A percentile compares a stretch with the other conserved stretches of the same genome.
These are phyloP conservation scores for Phyllotis vaccarum DNA, from an alignment of 2,797 vertebrate species.

Conservation along the genomic window DNA sequence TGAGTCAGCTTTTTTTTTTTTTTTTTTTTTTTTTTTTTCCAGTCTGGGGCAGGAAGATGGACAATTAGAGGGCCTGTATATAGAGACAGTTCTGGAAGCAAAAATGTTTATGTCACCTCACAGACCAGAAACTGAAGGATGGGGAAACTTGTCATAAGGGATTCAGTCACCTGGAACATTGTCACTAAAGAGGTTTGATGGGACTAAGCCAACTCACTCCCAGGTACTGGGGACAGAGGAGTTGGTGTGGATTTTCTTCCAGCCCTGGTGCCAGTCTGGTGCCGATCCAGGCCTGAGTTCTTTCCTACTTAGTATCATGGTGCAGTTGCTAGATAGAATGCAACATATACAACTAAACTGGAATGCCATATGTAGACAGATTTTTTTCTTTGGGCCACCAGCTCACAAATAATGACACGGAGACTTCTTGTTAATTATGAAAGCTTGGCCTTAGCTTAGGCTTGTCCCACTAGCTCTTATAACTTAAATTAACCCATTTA, in stretches of 20 bases:
- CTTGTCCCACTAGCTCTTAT: not conserved
- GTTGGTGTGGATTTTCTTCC: too few relatives aligned
- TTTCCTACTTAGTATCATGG: not conserved
- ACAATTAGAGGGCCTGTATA: not conserved
- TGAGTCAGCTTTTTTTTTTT: not conserved
- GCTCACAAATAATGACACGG: not conserved
- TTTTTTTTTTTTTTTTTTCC: accelerated
- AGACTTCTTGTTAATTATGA: not conserved
- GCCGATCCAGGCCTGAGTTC: not conserved
- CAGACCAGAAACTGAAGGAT: not conserved
- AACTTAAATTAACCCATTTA: not conserved
- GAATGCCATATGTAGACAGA: not conserved
- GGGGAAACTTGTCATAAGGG: not conserved
- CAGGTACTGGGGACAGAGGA: too few relatives aligned
- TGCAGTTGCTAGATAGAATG: not conserved
- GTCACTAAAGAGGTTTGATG: not conserved
- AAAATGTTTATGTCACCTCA: not conserved
- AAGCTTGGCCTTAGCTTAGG: not conserved
- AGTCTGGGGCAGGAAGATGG: not conserved
- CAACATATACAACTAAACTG: not conserved
- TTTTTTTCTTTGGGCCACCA: not conserved
- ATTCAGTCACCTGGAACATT: too few relatives aligned
- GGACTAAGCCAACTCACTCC: not conserved
- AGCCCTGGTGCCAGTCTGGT: not conserved
- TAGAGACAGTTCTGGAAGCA: not conserved